Evolutionary conservation across 2,797 vertebrate species (phyloP).

Genomic region (Ctenopoma multispine): DNA sequence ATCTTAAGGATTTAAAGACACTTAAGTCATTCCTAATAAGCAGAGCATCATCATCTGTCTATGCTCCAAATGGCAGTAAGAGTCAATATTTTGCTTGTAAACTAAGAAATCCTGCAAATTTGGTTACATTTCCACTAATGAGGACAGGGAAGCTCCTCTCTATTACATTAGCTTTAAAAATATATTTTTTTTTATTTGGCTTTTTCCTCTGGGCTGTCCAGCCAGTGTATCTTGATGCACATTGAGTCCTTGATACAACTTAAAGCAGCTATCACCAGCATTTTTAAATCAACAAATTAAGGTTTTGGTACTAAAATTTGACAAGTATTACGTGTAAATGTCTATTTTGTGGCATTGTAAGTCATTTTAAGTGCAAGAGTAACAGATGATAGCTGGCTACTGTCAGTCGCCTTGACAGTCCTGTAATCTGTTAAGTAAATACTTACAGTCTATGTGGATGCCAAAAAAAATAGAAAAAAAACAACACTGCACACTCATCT

Average conservation of each 20-base stretch:
- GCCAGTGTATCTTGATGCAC: background rate
- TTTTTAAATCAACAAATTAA: background rate
- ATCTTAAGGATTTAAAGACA: conserved; percentile 1
- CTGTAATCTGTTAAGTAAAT: background rate
- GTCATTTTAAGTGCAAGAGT: background rate
- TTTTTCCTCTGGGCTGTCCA: too few relatives aligned
- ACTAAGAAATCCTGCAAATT: conserved; percentile 24
- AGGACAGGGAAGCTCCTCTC: background rate
- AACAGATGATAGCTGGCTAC: background rate
- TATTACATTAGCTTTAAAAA: background rate
- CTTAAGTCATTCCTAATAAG: conserved; percentile 15
- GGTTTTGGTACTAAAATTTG: too few relatives aligned
- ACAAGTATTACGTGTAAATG: background rate
- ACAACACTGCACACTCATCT: background rate
- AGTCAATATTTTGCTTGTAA: conserved; percentile 21
- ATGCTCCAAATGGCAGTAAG: conserved; percentile 7
- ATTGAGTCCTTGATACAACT: background rate
- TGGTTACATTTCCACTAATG: conserved; percentile 5
- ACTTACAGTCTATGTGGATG: background rate
- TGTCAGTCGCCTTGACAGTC: background rate
- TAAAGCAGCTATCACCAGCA: background rate
- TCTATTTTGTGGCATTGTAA: too few relatives aligned
- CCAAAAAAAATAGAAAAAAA: background rate
- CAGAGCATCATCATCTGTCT: conserved; percentile 15
- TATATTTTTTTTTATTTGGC: too few relatives aligned